phyloP scores from a whole-genome alignment of 2,113 vertebrate species.

The Coracopsis vasa region DNA sequence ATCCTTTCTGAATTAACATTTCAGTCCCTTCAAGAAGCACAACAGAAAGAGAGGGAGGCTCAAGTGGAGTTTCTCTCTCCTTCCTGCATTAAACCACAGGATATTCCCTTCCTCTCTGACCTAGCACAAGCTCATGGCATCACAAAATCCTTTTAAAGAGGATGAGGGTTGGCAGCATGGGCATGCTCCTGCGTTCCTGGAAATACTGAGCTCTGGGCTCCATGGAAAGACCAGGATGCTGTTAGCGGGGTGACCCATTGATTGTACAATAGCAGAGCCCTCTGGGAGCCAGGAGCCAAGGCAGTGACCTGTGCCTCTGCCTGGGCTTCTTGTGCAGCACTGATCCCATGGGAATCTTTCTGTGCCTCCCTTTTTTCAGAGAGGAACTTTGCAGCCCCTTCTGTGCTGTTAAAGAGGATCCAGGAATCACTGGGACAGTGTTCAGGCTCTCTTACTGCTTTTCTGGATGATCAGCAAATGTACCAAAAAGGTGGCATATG shows the following conservation, averaged over 20 bases:
- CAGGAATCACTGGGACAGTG: neutral
- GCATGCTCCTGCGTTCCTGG: neutral
- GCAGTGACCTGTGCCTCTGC: neutral
- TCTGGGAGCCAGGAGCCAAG: neutral
- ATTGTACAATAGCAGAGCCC: neutral
- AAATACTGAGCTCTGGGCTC: neutral
- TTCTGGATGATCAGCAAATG: neutral
- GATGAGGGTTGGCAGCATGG: neutral
- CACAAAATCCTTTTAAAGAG: neutral
- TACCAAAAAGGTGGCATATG: neutral
- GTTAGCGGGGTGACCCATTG: neutral
- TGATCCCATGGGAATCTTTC: neutral
- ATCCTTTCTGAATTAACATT: neutral
- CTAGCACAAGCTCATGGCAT: neutral
- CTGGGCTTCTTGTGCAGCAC: neutral
- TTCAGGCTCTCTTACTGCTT: neutral
- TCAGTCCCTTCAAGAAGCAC: neutral
- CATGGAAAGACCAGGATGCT: neutral
- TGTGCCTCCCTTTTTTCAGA: neutral
- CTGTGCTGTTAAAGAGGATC: neutral
- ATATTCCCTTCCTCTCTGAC: neutral
- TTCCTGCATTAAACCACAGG: neutral
- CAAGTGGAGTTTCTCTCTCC: neutral
- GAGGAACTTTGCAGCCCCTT: neutral
- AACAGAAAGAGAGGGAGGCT: neutral